Evolutionary conservation across 2,113 vertebrate species (phyloP), one percentile per base, ranked within the genome.

Genomic region (Mesoclemmys tuberculata): DNA sequence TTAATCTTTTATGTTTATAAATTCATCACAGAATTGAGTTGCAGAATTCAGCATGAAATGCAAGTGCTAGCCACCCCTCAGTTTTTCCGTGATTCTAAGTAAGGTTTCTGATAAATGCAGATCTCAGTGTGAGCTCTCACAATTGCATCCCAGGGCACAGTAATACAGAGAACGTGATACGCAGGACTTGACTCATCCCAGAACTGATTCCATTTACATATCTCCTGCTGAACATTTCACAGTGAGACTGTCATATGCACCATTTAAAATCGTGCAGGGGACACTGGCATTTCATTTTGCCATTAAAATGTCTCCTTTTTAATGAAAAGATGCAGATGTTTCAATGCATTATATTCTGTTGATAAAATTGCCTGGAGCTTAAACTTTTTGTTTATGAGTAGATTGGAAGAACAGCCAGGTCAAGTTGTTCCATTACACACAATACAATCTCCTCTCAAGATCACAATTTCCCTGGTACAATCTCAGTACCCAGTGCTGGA

Each of bases 41-140:
- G 21, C 85, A 82, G 55, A 19, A 61, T 84, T 90, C 16, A 78
- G 52, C 84, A 93, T 9, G 44, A 94, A 93, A 80, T 12, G 48
- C n/a, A 89, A 92, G 92, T 93, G 54, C 75, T 92, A 84, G 78
- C 83, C 85, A 93, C 41, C 54, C 71, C 81, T 81, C 7, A 0
- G 24, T 86, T 86, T 91, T 94, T 71, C 74, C 29, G 82, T 83
- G 85, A 95, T 41, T 0, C 90, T 77, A 77, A 94, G 83, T 95
- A 90, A 94, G 56, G 31, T 92, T 96, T 97, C 96, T 97, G 87
- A 95, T 96, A 97, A 97, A 93, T 0, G 75, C 94, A 8, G 68
- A 55, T 21, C 64, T 79, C 93, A 92, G 78, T 89, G 92, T 86
- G 93, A 96, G 88, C 79, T n/a, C n/a, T 90, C 74, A 94, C 49